These are phyloP conservation scores for Scaptomyza parva DNA, from an alignment of 2,888 invertebrate genomes.

Conservation along the genomic window DNA sequence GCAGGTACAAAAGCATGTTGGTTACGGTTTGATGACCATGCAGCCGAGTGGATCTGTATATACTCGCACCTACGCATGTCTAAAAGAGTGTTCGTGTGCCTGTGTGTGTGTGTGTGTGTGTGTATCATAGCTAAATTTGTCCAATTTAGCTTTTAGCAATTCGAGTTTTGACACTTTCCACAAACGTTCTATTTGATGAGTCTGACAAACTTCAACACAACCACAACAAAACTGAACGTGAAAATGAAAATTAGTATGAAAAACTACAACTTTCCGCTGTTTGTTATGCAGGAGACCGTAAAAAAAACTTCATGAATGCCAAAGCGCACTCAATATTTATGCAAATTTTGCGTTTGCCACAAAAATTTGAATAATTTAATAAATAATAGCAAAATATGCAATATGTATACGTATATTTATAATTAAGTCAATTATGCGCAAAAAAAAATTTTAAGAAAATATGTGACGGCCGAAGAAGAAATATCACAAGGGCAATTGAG, in stretches of 20 bases:
- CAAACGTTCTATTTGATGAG: slow-evolving; percentile 19
- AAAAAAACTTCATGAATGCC: slow-evolving; percentile 40
- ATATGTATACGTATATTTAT: slow-evolving; percentile 1
- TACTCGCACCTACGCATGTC: background rate
- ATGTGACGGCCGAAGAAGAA: slow-evolving; percentile 51
- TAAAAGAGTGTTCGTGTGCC: slow-evolving; percentile 7
- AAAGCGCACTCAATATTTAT: slow-evolving; percentile 65
- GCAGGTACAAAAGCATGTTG: slow-evolving; percentile 75
- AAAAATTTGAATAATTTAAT: slow-evolving; percentile 77
- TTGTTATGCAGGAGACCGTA: slow-evolving; percentile 21
- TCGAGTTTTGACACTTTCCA: slow-evolving; percentile 37
- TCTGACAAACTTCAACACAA: slow-evolving; percentile 14
- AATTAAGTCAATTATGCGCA: slow-evolving; percentile 24
- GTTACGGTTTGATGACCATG: slow-evolving; percentile 56
- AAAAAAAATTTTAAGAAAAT: slow-evolving; percentile 52
- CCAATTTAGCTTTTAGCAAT: slow-evolving; percentile 57
- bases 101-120: slow-evolving; percentile 18
- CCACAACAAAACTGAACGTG: background rate
- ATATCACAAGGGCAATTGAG: slow-evolving; percentile 33
- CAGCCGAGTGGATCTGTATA: slow-evolving; percentile 21
- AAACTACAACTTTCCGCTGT: slow-evolving; percentile 12
- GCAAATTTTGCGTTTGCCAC: slow-evolving; percentile 63
- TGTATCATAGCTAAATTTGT: slow-evolving; percentile 30
- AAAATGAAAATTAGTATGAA: background rate
- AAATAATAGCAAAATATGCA: slow-evolving; percentile 36